Base-by-base conservation (phyloP, 2,888 invertebrate species). In the Drosophila kuntzei region DNA sequence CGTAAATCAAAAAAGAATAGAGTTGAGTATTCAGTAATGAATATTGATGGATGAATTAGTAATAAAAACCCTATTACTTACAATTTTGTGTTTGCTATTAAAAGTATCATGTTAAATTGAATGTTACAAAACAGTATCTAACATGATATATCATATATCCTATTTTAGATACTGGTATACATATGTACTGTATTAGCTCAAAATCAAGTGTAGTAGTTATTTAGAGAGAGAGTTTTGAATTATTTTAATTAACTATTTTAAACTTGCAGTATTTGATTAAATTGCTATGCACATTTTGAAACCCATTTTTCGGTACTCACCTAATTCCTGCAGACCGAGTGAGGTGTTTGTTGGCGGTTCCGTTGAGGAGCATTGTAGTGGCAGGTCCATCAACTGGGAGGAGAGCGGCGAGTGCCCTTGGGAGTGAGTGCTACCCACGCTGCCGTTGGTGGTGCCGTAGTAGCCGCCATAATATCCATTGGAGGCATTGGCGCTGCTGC, bases 321-420 rank as follows among this genome's bases (percentile, higher is more conserved):
- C 92, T 81, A 92, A 79, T 86, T 92, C 92, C 83, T 92, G 92
- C 64, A 92, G 86, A 63, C 92, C 92, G 60, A 92, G 78, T 22
- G 91, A 92, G 18, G 92, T 92, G 61, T 92, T 92, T 32, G 92
- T 90, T 49, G 92, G 92, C 43, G 92, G 92, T 60, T 92, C 92
- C 39, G 91, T 86, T 14, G 90, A 90, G 32, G 91, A 88, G 76
- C 92, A 92, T 73, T 92, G 92, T 64, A 92, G 76, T 1, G 92
- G 92, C 78, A 92, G 76, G 77, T 92, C 92, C 90, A 92, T 91
- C 80, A 92, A 89, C 73, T 92, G 92, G 8, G 90, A 74, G 75
- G 90, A 83, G 74, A 92, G 92, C 20, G 91, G 91, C 9, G 91
- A 90, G 76, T 90, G 92, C 29, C 90, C 91, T 61, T 91, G 91